Evolutionary conservation across 2,888 invertebrate genomes (phyloP).

Genomic region (Hipparchia sbordonii): DNA sequence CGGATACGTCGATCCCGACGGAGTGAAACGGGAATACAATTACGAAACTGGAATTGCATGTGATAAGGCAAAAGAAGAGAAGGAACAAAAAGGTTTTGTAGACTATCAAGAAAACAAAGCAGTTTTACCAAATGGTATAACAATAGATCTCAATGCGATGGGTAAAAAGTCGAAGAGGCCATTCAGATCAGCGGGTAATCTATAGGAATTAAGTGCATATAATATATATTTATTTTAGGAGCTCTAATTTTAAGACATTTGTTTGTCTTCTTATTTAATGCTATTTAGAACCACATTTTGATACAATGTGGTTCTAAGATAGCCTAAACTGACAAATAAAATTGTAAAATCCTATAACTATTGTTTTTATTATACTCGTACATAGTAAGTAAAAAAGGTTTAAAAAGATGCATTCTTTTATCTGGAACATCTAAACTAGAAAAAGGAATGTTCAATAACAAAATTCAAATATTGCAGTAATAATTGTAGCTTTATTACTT

Average conservation of each 20-base stretch:
- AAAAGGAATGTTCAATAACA: background rate
- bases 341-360: conserved; percentile 49
- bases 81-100: conserved; percentile 85
- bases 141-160: conserved; percentile 87
- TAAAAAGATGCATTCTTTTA: too few species aligned
- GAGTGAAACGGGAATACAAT: conserved; percentile 90
- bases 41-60: conserved; percentile 92
- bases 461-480: background rate
- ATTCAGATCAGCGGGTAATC: conserved; percentile 78
- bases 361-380: conserved; percentile 3
- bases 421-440: background rate
- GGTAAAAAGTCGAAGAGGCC: conserved; percentile 89
- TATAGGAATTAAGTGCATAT: conserved; percentile 60
- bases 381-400: too few species aligned
- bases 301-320: conserved; percentile 47
- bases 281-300: conserved; percentile 47
- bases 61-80: conserved; percentile 81
- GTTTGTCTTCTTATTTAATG: conserved; percentile 64
- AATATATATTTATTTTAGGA: conserved; percentile 75
- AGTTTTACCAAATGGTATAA: conserved; percentile 87
- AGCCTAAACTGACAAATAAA: conserved; percentile 52
- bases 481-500: conserved; percentile 10
- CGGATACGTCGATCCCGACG: conserved; percentile 93
- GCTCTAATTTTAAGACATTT: conserved; percentile 65
- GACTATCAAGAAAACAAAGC: conserved; percentile 90